phyloP scores from a whole-genome alignment of 2,113 vertebrate species.

The Neogobius melanostomus region DNA sequence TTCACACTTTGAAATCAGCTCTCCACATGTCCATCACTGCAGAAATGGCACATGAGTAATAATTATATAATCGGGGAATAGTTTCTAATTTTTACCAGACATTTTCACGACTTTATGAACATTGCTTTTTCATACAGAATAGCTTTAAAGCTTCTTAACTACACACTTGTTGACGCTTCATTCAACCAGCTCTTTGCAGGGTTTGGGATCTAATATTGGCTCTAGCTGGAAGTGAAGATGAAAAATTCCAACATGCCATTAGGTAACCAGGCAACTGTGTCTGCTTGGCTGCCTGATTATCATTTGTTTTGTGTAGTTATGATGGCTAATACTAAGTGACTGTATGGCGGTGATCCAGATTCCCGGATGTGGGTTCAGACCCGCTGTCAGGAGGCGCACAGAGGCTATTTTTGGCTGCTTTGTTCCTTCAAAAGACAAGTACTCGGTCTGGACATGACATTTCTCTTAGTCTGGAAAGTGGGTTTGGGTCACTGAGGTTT shows the following conservation, averaged over 20 bases:
- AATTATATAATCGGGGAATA: slow-evolving; percentile 40
- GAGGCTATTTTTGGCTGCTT: slow-evolving; percentile 69
- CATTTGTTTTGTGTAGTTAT: slow-evolving; percentile 67
- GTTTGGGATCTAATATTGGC: slow-evolving; percentile 65
- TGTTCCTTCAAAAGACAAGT: slow-evolving; percentile 64
- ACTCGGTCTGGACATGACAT: slow-evolving; percentile 69
- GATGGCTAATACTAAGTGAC: slow-evolving; percentile 69
- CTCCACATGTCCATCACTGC: slow-evolving; percentile 34
- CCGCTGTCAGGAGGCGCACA: slow-evolving; percentile 53
- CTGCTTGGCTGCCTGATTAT: slow-evolving; percentile 53
- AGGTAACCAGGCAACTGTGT: slow-evolving; percentile 72
- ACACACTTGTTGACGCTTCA: slow-evolving; percentile 51
- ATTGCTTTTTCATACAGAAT: slow-evolving; percentile 19
- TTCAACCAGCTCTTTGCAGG: slow-evolving; percentile 50
- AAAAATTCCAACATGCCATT: slow-evolving; percentile 66
- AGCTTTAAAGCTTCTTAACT: slow-evolving; percentile 19
- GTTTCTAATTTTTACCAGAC: slow-evolving; percentile 24
- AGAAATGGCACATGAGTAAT: slow-evolving; percentile 48
- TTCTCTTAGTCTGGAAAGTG: slow-evolving; percentile 70
- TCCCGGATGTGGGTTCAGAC: slow-evolving; percentile 54
- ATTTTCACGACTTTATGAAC: slow-evolving; percentile 7
- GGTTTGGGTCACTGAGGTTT: slow-evolving; percentile 65
- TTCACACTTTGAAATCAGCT: slow-evolving; percentile 57
- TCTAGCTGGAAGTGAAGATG: slow-evolving; percentile 61
- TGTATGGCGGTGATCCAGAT: slow-evolving; percentile 63